Base-by-base conservation (phyloP, 2,113 vertebrate genomes). In the Atractosteus spatula region DNA sequence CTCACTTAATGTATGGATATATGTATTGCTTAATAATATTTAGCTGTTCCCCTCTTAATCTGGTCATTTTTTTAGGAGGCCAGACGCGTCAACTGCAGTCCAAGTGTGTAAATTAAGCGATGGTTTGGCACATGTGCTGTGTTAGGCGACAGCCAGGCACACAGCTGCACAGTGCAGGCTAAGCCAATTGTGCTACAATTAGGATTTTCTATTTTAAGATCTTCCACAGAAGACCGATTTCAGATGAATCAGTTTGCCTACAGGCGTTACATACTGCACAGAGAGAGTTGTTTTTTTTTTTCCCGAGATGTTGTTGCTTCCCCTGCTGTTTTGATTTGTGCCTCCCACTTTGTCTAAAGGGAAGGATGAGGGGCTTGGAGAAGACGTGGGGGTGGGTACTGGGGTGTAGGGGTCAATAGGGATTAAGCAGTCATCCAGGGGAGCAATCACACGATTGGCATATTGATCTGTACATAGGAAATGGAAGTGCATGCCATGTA, bases 131-230 rank as follows among this genome's bases (percentile, higher is more conserved):
- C 79, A 79, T 79, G n/a, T 69, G 76, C 79, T 68, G 83, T 87
- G 89, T 85, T 84, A 83, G 86, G 89, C 87, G 88, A 90, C 86
- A 84, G 89, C 88, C 81, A 85, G 86, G 85, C 83, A 82, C 75
- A 78, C 83, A n/a, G 89, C 89, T 90, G 90, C 89, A 86, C 83
- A 73, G 81, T 79, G 81, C 82, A 87, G 83, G 80, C 86, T 83
- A 84, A 88, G 88, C 88, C 88, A 90, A 90, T 89, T 93, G 86
- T 85, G 83, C 85, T 87, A 89, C 89, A 90, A 91, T 90, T 88
- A 91, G 79, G 56, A 62, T 80, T 79, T 83, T 86, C 87, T 91
- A 89, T 91, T 92, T 89, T 89, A 87, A 85, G 83, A 78, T 85
- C 79, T 74, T 51, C 73, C 81, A 76, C 82, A 84, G 82, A 89